A percentile compares a stretch with the other conserved stretches of the same genome.
These are phyloP conservation scores for Progne subis DNA, from an alignment of 2,113 vertebrate genomes.

Conservation along the genomic window DNA sequence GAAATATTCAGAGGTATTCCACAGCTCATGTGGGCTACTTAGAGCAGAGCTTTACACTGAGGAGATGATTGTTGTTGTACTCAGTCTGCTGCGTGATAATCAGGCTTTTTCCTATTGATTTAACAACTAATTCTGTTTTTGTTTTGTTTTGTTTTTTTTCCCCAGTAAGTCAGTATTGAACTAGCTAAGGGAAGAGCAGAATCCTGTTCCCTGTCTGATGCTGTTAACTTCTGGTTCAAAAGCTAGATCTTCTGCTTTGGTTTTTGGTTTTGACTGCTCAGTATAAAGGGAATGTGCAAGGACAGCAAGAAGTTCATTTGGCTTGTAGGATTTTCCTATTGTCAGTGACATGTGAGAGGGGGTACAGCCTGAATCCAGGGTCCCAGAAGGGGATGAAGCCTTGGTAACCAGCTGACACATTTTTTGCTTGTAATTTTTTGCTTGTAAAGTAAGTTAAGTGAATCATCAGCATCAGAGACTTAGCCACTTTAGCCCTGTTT, in stretches of 20 bases:
- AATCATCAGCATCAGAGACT: not conserved
- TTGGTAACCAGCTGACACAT: not conserved
- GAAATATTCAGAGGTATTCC: not conserved
- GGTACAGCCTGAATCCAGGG: not conserved
- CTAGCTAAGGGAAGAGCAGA: not conserved
- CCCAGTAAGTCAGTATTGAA: not conserved
- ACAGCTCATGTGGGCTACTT: accelerated
- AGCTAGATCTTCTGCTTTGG: not conserved
- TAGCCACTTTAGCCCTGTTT: not conserved
- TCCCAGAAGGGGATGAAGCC: not conserved
- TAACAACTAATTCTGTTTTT: not conserved
- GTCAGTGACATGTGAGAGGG: not conserved
- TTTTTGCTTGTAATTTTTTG: not conserved
- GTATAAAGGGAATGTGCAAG: not conserved
- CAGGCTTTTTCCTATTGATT: not conserved
- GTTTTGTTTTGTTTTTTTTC: not conserved
- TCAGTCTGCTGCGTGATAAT: not conserved
- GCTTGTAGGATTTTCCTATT: not conserved
- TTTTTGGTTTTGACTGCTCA: not conserved
- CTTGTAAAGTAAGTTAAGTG: not conserved
- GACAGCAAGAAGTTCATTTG: not conserved
- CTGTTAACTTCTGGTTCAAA: not conserved
- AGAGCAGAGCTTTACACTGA: not conserved
- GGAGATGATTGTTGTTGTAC: not conserved
- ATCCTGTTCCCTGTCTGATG: not conserved